Evolutionary conservation across 2,797 vertebrate species (phyloP).

Genomic region (Oreochromis mossambicus): DNA sequence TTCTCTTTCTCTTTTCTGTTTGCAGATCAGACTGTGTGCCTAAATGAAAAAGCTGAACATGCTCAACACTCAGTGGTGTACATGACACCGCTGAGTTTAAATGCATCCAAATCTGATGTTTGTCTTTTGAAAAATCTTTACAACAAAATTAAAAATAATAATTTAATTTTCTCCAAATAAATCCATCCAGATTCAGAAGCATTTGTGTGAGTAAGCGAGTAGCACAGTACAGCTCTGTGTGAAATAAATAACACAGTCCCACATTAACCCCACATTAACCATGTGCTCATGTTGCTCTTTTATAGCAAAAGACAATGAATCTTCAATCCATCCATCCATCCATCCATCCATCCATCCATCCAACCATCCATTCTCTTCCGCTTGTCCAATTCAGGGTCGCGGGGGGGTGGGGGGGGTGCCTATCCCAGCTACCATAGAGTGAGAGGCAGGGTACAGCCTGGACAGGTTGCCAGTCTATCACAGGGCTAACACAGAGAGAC

Average conservation of each 20-base stretch:
- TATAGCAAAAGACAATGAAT: not conserved
- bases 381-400: not conserved
- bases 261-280: not conserved
- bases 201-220: not conserved
- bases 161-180: not conserved
- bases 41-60: not conserved
- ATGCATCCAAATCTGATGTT: not conserved
- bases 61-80: not conserved
- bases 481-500: not conserved
- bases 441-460: not conserved
- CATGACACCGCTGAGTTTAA: not conserved
- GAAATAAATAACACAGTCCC: not conserved
- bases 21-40: conserved; percentile 29
- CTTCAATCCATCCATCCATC: not conserved
- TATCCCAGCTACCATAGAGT: not conserved
- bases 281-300: not conserved
- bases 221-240: not conserved
- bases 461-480: not conserved
- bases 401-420: not conserved
- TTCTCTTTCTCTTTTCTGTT: conserved; percentile 28
- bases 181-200: not conserved
- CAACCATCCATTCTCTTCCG: not conserved
- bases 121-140: not conserved
- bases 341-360: not conserved
- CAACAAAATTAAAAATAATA: not conserved